These are phyloP conservation scores for Caerostris extrusa DNA, from an alignment of 1,140 invertebrate species.

Conservation along the genomic window DNA sequence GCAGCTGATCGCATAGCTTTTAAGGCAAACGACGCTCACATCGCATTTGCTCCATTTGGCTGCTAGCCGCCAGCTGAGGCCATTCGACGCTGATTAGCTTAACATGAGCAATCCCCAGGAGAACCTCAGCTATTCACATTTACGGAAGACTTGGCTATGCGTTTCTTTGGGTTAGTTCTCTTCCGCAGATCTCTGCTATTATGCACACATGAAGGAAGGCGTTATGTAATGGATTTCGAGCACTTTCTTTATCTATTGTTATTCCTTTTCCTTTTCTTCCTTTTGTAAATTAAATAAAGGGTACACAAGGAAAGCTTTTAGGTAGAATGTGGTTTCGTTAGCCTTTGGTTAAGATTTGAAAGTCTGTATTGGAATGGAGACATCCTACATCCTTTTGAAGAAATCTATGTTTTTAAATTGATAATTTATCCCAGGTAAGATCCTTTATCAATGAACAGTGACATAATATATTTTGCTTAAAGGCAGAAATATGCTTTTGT, in stretches of 20 bases:
- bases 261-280: background rate
- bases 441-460: no score
- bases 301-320: slow-evolving; percentile 4
- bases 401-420: no score
- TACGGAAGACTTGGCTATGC: background rate
- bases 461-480: no score
- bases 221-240: slow-evolving; percentile 28
- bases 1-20: slow-evolving; percentile 49
- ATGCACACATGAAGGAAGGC: slow-evolving; percentile 15
- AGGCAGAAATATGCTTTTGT: no score
- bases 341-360: background rate
- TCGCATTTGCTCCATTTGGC: slow-evolving; percentile 57
- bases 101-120: slow-evolving; percentile 56
- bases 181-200: slow-evolving; percentile 7
- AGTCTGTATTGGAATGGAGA: no score
- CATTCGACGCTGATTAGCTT: slow-evolving; percentile 60
- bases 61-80: slow-evolving; percentile 56
- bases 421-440: no score
- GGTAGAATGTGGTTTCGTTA: background rate
- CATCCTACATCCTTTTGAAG: no score
- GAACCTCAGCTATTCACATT: slow-evolving; percentile 20
- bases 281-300: slow-evolving; percentile 18
- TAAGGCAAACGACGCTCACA: slow-evolving; percentile 43
- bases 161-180: slow-evolving; percentile 5
- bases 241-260: slow-evolving; percentile 30